Evolutionary conservation across 2,888 invertebrate species (phyloP), one percentile per base, ranked within the genome.

Genomic region (Leptinotarsa tumamoca): DNA sequence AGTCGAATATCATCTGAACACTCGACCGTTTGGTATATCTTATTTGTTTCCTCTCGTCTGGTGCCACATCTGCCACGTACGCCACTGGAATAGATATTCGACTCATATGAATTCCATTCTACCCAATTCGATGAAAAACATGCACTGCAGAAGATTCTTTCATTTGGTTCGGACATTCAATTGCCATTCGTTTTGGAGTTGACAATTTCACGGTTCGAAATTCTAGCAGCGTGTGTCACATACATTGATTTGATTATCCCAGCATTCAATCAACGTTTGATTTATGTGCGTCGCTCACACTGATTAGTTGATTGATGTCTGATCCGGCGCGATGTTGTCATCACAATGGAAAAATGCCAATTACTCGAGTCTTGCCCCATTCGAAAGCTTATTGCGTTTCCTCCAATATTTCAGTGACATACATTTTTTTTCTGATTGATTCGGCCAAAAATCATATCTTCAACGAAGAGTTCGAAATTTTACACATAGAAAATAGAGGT

Each of bases 181-280:
- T 61, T 27, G 61, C 21, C 63, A 43, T 63, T 43, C 63, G 63
- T 63, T 63, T 43, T 23, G 58, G 21, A 23, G 15, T 63, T 63
- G 63, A 63, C 63, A 63, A 63, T 63, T 58, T 43, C 63, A 43
- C 63, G 63, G 63, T 33, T 63, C 63, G 17, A n/a, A 17, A 18
- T 10, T 15, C 15, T 17, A 27, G 63, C 43, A 43, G 33, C 63
- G 63, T 63, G 18, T 63, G 63, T 14, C 63, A n/a, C 18, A n/a
- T n/a, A 63, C 63, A 63, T 17, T 5, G 17, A 63, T 27, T 63
- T 43, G 43, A 63, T 63, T 63, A 33, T n/a, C 18, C 13, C 63
- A 33, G 14, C n/a, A 63, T 27, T 63, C 33, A 63, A 63, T 63
- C 63, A 63, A 63, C 33, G 63, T 63, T 63, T 63, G 63, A 63